Evolutionary conservation across 2,113 vertebrate species (phyloP).

Genomic region (Tenebrosternarchus preto): DNA sequence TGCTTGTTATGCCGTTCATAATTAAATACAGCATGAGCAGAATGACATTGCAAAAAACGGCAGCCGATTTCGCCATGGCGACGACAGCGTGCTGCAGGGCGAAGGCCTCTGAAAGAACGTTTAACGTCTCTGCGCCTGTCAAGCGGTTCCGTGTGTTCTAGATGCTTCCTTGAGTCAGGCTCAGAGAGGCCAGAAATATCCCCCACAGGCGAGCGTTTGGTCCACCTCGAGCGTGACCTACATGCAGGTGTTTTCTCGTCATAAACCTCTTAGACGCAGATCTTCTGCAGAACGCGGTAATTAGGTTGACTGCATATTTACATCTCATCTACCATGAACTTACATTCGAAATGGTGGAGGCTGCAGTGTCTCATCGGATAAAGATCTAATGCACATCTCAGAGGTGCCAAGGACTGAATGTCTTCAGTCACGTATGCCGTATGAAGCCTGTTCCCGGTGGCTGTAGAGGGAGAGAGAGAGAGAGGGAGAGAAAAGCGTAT

Average conservation of each 20-base stretch:
- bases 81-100: neutral
- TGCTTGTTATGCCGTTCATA: neutral
- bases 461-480: slow-evolving; percentile 10
- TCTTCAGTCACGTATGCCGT: slow-evolving; percentile 6
- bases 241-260: slow-evolving; percentile 31
- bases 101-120: neutral
- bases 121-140: slow-evolving; percentile 15
- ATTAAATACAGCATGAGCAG: slow-evolving; percentile 13
- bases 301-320: slow-evolving; percentile 14
- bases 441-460: neutral
- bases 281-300: slow-evolving; percentile 2
- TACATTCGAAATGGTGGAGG: neutral
- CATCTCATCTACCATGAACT: neutral
- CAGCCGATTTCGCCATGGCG: neutral
- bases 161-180: slow-evolving; percentile 19
- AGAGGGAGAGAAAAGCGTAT: neutral
- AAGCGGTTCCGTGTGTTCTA: neutral
- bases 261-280: neutral
- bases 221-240: slow-evolving; percentile 45
- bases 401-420: neutral
- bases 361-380: neutral
- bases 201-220: neutral
- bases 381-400: slow-evolving; percentile 3
- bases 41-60: neutral
- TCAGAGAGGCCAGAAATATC: slow-evolving; percentile 40